Conservation (phyloP, 2,888 invertebrate genomes). For the Periphyllus acericola region DNA sequence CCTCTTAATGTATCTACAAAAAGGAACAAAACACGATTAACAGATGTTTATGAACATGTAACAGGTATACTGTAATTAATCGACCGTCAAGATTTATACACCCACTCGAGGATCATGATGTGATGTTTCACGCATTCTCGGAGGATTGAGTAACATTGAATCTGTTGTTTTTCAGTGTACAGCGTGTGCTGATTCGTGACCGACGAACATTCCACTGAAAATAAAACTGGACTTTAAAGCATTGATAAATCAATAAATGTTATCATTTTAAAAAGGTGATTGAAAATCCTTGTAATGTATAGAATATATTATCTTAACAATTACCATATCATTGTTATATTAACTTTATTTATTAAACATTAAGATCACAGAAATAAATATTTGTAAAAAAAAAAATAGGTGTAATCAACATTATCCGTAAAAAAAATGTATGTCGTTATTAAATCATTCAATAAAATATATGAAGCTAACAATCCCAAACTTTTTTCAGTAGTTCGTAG, state of each 20-base stretch:
- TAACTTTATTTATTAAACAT: too few species aligned
- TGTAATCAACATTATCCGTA: too few species aligned
- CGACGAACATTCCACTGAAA: not conserved
- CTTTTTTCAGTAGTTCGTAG: too few species aligned
- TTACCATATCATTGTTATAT: too few species aligned
- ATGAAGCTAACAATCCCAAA: too few species aligned
- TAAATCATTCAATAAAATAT: too few species aligned
- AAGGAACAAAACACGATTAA: not conserved
- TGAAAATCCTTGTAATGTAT: too few species aligned
- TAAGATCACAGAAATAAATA: not conserved
- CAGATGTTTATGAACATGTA: not conserved
- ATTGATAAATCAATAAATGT: too few species aligned
- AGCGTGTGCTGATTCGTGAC: not conserved
- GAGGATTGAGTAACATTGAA: not conserved
- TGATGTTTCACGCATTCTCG: not conserved
- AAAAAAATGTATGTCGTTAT: too few species aligned
- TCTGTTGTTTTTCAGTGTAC: not conserved
- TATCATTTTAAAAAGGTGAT: too few species aligned
- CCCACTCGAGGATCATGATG: not conserved
- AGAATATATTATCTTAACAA: too few species aligned
- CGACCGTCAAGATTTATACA: not conserved
- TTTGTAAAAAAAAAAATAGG: not conserved
- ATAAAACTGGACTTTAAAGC: not conserved
- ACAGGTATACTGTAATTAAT: not conserved
- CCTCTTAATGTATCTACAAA: conserved; percentile 17